Evolutionary conservation across 2,797 vertebrate genomes (phyloP), one percentile per base, ranked within the genome.

Genomic region (Botia almorhae): DNA sequence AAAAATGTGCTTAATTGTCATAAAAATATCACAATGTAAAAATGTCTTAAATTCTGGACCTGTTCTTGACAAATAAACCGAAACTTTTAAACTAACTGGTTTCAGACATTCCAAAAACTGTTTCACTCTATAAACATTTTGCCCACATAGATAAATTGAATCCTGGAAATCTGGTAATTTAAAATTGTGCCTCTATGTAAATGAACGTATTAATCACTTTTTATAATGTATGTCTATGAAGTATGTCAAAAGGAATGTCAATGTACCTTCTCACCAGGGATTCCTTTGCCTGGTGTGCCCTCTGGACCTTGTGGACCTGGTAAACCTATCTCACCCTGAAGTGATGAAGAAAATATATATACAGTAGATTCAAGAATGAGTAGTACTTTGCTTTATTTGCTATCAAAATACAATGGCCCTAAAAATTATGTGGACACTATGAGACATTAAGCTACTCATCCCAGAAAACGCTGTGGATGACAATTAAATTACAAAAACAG

Each of bases 311-410:
- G 90, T n/a, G 23, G 46, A 69, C 96, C 96, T 21, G 91, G 80
- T 46, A 93, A 73, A 36, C 96, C 96, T 17, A 87, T 91, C 89
- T 97, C 95, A 46, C 96, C 96, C 96, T 97, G 53, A 65, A 10
- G 1, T 79, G 39, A 55, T 17, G 10, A 17, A 83, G 8, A 80
- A 17, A 50, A 69, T 77, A 64, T 33, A 60, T 4, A 79, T 72
- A 46, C 10, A 46, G 43, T 46, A 10, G 10, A 36, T 33, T 21
- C 14, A 8, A 55, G 7, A 13, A 21, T 23, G 10, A 74, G 43
- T 65, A 65, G 36, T 39, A 39, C 36, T 39, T 39, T 39, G 5
- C 33, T 33, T 33, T 33, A 33, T 33, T 33, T 33, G 33, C 33
- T 33, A 5, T 33, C 33, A 43, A 43, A 65, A 53, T 53, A 19